Base-by-base conservation (phyloP, 1,140 invertebrate species). In the Drosophila subobscura region DNA sequence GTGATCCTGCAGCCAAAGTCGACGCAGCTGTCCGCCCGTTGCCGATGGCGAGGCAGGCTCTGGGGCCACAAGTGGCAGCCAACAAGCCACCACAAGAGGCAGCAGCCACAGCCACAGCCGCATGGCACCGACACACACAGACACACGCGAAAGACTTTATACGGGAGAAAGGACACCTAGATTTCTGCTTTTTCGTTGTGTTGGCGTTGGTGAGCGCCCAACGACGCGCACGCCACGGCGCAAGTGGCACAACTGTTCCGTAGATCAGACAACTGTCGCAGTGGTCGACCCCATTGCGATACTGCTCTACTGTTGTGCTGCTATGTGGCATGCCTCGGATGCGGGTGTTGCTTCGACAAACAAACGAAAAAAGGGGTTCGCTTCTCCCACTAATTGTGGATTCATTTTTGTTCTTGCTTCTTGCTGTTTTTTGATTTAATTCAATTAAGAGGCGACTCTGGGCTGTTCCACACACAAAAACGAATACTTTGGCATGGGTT, bases 1-100 rank as follows among this genome's bases (percentile, higher is more conserved):
- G 57, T 91, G 90, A 78, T 91, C 90, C 78, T 91, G 86, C 72
- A 91, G 74, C 90, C 90, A 90, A 42, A 91, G 77, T 56, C 90
- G 83, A 12, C 90, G 83, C 70, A 91, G 33, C 50, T 91, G 89
- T 1, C 83, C 81, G 4, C 7, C 61, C 72, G 8, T 12, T 54
- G 12, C 44, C 57, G 22, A n/a, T 23, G 42, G 58, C 5, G 63
- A 40, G 33, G 57, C 65, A 46, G 56, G 41, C 10, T 74, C 71
- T 37, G 73, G 27, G 59, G 72, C 6, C 42, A 44, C 14, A 45
- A 41, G 47, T 25, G 52, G 52, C 40, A 65, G 52, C 37, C 33
- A 46, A 59, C 29, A 49, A 54, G 20, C 22, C 7, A 73, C 25
- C 49, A 60, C n/a, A 8, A n/a, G 27, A 1, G 8, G 6, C 44